These are phyloP conservation scores for Entosphenus tridentatus DNA, from an alignment of 2,113 vertebrate genomes.

Conservation along the genomic window DNA sequence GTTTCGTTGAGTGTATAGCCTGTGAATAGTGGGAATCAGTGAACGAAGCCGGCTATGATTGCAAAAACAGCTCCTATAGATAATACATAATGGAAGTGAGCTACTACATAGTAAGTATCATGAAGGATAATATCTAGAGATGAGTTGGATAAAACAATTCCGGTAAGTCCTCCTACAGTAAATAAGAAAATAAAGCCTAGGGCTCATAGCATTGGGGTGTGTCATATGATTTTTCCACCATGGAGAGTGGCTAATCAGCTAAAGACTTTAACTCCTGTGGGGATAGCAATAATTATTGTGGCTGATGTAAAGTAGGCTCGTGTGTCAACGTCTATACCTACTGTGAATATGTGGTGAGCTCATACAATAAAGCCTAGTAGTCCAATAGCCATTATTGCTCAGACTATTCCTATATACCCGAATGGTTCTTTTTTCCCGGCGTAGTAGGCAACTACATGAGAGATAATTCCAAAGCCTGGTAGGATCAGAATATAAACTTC, in stretches of 20 bases:
- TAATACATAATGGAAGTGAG: constrained; percentile 14
- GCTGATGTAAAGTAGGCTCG: constrained; percentile 18
- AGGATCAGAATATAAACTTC: constrained; percentile 15
- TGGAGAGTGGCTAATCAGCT: constrained; percentile 12
- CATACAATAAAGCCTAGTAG: constrained; percentile 12
- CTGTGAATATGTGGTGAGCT: constrained; percentile 17
- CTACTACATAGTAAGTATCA: constrained; percentile 15
- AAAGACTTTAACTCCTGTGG: constrained; percentile 12
- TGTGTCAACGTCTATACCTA: constrained; percentile 13
- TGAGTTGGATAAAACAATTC: constrained; percentile 14
- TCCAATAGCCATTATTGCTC: constrained; percentile 16
- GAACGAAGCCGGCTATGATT: constrained; percentile 9
- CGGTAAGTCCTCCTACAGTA: constrained; percentile 12
- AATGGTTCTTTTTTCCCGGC: constrained; percentile 16
- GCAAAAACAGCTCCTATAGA: constrained; percentile 13
- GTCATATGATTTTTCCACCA: constrained; percentile 14
- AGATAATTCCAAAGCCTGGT: constrained; percentile 16
- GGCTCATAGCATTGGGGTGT: constrained; percentile 12
- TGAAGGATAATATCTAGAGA: constrained; percentile 14
- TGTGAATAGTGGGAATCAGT: constrained; percentile 13
- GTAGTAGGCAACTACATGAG: constrained; percentile 12
- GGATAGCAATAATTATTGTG: constrained; percentile 18
- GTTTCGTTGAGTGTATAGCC: constrained; percentile 10
- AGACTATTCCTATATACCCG: constrained; percentile 15
- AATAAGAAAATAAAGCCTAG: constrained; percentile 15